Evolutionary conservation across 1,140 invertebrate genomes (phyloP).

Genomic region (Drusus annulatus): DNA sequence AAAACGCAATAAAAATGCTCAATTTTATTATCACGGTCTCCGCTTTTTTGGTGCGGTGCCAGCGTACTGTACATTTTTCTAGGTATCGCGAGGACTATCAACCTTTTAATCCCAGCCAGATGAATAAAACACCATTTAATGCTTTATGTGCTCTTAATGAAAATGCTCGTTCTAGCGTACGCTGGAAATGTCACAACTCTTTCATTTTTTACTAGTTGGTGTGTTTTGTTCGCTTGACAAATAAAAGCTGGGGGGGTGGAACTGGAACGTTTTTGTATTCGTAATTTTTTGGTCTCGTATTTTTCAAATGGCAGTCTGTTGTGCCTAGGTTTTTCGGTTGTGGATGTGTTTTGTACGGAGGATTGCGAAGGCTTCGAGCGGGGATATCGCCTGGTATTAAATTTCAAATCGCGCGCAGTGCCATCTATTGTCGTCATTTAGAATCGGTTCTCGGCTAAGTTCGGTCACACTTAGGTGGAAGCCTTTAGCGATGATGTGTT

Average conservation of each 20-base stretch:
- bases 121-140: slow-evolving; percentile 10
- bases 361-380: neutral
- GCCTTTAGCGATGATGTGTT: slow-evolving; percentile 50
- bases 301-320: slow-evolving; percentile 32
- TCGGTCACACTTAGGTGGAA: slow-evolving; percentile 20
- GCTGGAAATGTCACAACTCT: neutral
- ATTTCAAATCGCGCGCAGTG: slow-evolving; percentile 45
- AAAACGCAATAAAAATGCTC: neutral
- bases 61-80: neutral
- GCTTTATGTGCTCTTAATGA: slow-evolving; percentile 31
- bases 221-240: neutral
- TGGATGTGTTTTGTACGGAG: no score
- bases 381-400: slow-evolving; percentile 22
- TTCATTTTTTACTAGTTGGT: slow-evolving; percentile 21
- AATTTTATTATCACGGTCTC: neutral
- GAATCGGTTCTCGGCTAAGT: slow-evolving; percentile 16
- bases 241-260: neutral
- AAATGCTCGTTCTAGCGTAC: neutral
- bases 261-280: slow-evolving; percentile 19
- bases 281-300: slow-evolving; percentile 22
- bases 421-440: slow-evolving; percentile 50
- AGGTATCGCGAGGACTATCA: neutral
- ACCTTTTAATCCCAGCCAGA: slow-evolving; percentile 22
- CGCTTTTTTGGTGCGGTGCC: slow-evolving; percentile 17
- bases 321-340: slow-evolving; percentile 9